phyloP scores from a whole-genome alignment of 1,140 invertebrate species.

The Diorhabda carinulata region DNA sequence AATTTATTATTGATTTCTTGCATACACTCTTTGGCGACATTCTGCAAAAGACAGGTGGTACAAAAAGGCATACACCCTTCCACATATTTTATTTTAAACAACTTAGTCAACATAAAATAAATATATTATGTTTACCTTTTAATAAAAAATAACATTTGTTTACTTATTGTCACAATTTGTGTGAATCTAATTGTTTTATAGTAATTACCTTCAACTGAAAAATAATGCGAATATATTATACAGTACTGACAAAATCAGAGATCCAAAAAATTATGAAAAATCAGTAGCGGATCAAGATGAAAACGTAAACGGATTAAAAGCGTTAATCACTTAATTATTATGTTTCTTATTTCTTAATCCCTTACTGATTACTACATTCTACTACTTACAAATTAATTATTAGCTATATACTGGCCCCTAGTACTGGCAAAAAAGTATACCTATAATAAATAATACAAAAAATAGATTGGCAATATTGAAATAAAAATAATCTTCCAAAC shows the following conservation, averaged over 20 bases:
- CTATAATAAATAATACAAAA: not conserved
- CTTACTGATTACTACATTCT: no score
- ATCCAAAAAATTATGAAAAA: not conserved
- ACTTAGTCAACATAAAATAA: conserved; percentile 19
- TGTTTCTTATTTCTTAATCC: no score
- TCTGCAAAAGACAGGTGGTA: no score
- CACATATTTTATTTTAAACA: conserved; percentile 22
- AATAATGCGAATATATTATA: not conserved
- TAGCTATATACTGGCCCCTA: conserved; percentile 24
- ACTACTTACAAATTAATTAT: conserved; percentile 1
- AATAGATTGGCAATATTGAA: not conserved
- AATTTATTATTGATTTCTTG: no score
- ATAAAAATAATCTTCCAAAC: no score
- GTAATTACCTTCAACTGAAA: not conserved
- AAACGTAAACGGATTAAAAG: no score
- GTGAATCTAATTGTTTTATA: conserved; percentile 10
- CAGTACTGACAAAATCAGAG: conserved; percentile 2
- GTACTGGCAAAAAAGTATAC: conserved; percentile 21
- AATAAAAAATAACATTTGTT: conserved; percentile 16
- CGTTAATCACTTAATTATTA: no score
- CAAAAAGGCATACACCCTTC: not conserved
- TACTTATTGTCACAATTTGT: conserved; percentile 10
- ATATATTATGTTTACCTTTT: conserved; percentile 18
- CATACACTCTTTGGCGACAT: no score
- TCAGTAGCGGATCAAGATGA: not conserved